A percentile compares a stretch with the other conserved stretches of the same genome.
phyloP scores from a whole-genome alignment of 2,888 invertebrate species.

The Drosophila anomalipes region DNA sequence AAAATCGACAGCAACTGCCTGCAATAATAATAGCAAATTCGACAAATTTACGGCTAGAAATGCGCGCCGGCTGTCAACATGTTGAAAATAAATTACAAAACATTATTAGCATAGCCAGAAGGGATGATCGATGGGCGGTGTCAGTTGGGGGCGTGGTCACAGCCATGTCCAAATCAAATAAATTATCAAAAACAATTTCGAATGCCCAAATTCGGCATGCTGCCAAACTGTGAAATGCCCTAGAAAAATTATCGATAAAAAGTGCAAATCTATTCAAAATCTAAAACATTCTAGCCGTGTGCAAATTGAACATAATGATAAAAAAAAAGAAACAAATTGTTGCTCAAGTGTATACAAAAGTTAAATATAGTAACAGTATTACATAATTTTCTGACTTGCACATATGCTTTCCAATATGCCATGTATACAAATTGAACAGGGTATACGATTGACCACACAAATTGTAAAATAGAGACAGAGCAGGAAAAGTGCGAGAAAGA shows the following conservation, averaged over 20 bases:
- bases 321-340: neutral
- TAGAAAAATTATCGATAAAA: neutral
- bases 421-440: neutral
- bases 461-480: conserved; percentile 1
- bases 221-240: conserved; percentile 3
- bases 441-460: conserved; percentile 21
- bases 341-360: too few species aligned
- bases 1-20: conserved; percentile 36
- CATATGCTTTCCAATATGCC: neutral
- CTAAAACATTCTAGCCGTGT: neutral
- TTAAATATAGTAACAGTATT: neutral
- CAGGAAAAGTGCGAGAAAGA: neutral
- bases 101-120: conserved; percentile 70
- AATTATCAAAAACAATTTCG: conserved; percentile 54
- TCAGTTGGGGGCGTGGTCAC: conserved; percentile 34
- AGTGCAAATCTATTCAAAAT: neutral
- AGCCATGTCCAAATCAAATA: conserved; percentile 61
- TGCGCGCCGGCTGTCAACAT: conserved; percentile 73
- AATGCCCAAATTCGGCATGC: neutral
- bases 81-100: conserved; percentile 75
- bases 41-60: conserved; percentile 68
- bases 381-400: neutral
- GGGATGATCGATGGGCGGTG: conserved; percentile 57
- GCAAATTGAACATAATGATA: neutral
- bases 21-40: conserved; percentile 61